Base-by-base conservation (phyloP, 2,888 invertebrate genomes). In the Drosophila formosana region DNA sequence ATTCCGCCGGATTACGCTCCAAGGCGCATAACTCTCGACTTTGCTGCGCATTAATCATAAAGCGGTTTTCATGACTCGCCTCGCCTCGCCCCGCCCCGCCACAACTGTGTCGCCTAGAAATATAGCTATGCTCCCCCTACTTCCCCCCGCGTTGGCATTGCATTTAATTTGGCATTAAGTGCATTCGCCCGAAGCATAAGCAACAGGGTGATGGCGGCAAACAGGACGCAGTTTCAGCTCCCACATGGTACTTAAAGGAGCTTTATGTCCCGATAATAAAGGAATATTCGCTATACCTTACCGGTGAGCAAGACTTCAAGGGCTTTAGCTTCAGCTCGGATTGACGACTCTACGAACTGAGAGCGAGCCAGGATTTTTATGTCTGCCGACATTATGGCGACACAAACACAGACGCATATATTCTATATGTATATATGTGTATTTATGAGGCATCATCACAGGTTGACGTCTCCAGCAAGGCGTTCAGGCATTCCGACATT, bases 141-240 rank as follows among this genome's bases (percentile, higher is more conserved):
- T 7, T 25, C 55, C 28, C 28, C 23, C 49, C 28, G 18, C 18
- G 18, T 41, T 13, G 25, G 50, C 39, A 71, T 39, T 88, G 88
- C 84, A 86, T 83, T 88, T 84, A 88, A 84, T 84, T 88, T 78
- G 75, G 83, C 86, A 83, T 85, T 86, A 84, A 86, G 86, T 88
- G 75, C 78, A 82, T 78, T 67, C 74, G 66, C 77, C 70, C 58
- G 67, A 9, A 47, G 70, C 63, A 52, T 23, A 7, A 53, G 67
- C 63, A 52, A 34, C 11, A 53, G 23, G 3, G 2, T 11, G n/a
- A 23, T 5, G 3, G 4, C 4, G 50, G 51, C 2, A 8, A 3
- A 11, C 28, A 18, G 45, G 8, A 9, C 23, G 45, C 39, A 18
- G 23, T 50, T 23, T 11, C 6, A 39, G 62, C 55, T 64, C 52